Conservation (phyloP, 1,140 invertebrate genomes). For the Pachypeltis micranthus region DNA sequence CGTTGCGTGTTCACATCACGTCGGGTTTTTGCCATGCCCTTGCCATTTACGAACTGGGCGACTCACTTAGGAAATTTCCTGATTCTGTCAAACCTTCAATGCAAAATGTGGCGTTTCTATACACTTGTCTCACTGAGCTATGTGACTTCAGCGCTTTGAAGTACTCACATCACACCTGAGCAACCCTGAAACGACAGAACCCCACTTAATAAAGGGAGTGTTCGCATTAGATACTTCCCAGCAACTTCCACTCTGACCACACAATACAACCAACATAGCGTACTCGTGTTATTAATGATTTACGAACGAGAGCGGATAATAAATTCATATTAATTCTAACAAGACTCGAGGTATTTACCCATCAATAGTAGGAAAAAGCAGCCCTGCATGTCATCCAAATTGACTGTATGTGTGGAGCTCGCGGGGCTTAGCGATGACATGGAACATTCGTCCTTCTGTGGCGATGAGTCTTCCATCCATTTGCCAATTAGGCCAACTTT, state of each 20-base stretch:
- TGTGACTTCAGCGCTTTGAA: too few relatives aligned
- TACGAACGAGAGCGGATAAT: neutral
- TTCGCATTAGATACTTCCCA: conserved; percentile 5
- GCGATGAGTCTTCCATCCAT: conserved; percentile 66
- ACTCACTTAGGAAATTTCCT: too few relatives aligned
- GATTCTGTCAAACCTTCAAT: too few relatives aligned
- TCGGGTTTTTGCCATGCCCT: too few relatives aligned
- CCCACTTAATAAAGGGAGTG: neutral
- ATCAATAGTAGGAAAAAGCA: conserved; percentile 70
- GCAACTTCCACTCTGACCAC: neutral
- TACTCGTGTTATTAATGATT: too few relatives aligned
- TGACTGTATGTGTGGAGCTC: conserved; percentile 70
- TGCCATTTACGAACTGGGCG: too few relatives aligned
- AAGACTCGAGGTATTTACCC: conserved; percentile 39
- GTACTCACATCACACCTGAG: too few relatives aligned
- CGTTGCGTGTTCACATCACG: too few relatives aligned
- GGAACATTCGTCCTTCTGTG: conserved; percentile 67
- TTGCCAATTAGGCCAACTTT: conserved; percentile 72
- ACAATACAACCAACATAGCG: neutral
- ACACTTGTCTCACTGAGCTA: too few relatives aligned
- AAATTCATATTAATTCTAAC: conserved; percentile 5
- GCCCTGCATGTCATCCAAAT: conserved; percentile 79
- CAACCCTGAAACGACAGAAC: neutral
- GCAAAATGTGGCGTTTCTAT: too few relatives aligned
- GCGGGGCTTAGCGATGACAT: conserved; percentile 41